These are phyloP conservation scores for mouse (Mus musculus) DNA, from an alignment of 2,113 vertebrate species.

Conservation along the genomic window DNA sequence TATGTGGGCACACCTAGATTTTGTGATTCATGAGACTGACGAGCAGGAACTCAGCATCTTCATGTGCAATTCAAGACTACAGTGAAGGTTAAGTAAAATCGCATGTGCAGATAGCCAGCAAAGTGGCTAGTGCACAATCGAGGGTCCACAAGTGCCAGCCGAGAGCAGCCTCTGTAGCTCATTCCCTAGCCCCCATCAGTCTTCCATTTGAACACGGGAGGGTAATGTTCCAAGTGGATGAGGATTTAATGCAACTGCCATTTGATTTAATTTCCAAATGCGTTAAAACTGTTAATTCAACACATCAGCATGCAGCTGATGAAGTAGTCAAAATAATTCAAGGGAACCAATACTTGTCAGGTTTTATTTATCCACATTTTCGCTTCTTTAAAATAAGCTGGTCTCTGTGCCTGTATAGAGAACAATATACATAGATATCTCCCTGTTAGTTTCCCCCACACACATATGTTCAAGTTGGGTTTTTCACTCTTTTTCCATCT, in stretches of 20 bases:
- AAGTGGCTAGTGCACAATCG: neutral
- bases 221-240: slow-evolving; percentile 65
- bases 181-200: neutral
- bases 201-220: slow-evolving; percentile 61
- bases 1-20: neutral
- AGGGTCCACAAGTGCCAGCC: neutral
- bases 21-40: neutral
- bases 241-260: slow-evolving; percentile 70
- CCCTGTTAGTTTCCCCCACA: slow-evolving; percentile 32
- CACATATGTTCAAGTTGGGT: slow-evolving; percentile 72
- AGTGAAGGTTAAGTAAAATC: neutral
- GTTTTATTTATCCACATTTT: slow-evolving; percentile 82
- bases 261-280: slow-evolving; percentile 81
- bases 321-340: slow-evolving; percentile 82
- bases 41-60: neutral
- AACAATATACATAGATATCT: slow-evolving; percentile 65
- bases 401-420: slow-evolving; percentile 73
- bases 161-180: neutral
- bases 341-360: slow-evolving; percentile 77
- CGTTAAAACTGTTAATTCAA: slow-evolving; percentile 76
- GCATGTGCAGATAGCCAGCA: neutral
- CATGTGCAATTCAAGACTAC: neutral
- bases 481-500: slow-evolving; percentile 74
- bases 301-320: slow-evolving; percentile 79
- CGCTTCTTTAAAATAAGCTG: slow-evolving; percentile 67